These are phyloP conservation scores for Chrysolina haemoptera DNA, from an alignment of 2,888 invertebrate species.

Conservation along the genomic window DNA sequence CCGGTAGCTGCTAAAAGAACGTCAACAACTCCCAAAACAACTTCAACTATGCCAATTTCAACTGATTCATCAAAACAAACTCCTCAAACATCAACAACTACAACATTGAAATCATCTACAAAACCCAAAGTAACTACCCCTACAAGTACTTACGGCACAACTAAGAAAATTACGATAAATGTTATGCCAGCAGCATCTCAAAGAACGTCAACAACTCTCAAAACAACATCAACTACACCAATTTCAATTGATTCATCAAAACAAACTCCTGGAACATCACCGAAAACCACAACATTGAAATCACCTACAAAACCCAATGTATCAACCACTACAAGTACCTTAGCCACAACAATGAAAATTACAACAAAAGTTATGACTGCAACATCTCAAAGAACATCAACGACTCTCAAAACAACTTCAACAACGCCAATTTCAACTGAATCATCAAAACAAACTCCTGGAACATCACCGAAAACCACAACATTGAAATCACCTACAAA, in stretches of 20 bases:
- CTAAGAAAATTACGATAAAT: conserved; percentile 29
- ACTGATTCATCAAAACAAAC: conserved; percentile 5
- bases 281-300: no score
- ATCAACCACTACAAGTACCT: conserved; percentile 15
- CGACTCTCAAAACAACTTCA: conserved; percentile 15
- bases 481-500: conserved; percentile 13
- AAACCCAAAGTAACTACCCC: no score
- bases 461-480: conserved; percentile 29
- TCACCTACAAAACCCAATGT: conserved; percentile 15
- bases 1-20: conserved; percentile 9
- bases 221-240: conserved; percentile 18
- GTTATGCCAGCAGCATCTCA: conserved; percentile 11
- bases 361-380: conserved; percentile 10
- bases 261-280: no score
- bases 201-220: conserved; percentile 3
- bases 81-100: no score
- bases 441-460: conserved; percentile 12
- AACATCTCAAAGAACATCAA: conserved; percentile 11
- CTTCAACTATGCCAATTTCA: conserved; percentile 4
- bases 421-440: conserved; percentile 1
- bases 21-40: conserved; percentile 15
- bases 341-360: conserved; percentile 33
- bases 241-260: neutral
- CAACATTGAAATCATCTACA: no score
- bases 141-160: no score